Conservation (phyloP, 2,888 invertebrate species). For the Cantharis nigra region DNA sequence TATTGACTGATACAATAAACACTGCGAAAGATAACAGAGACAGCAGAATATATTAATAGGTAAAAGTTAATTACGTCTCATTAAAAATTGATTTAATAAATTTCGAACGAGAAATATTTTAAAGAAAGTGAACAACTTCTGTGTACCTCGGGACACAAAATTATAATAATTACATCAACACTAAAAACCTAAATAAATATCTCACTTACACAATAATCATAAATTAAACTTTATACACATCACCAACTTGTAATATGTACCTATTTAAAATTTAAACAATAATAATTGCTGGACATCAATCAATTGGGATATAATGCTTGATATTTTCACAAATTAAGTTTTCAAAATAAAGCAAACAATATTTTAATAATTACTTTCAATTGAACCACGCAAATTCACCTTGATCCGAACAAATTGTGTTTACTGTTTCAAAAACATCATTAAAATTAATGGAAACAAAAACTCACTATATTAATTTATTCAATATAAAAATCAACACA, state of each 20-base stretch:
- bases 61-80: neutral
- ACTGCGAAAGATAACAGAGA: neutral
- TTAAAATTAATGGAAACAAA: neutral
- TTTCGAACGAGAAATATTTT: neutral
- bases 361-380: neutral
- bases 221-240: neutral
- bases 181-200: neutral
- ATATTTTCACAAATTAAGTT: neutral
- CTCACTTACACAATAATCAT: neutral
- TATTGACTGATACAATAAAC: neutral
- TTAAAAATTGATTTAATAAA: constrained; percentile 1
- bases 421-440: neutral
- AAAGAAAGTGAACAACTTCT: neutral
- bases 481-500: neutral
- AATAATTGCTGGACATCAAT: neutral
- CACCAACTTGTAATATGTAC: neutral
- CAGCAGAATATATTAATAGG: neutral
- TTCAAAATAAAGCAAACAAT: neutral
- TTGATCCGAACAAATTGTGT: neutral
- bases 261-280: neutral
- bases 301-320: neutral
- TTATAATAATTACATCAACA: neutral
- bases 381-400: neutral
- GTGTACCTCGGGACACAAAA: neutral
- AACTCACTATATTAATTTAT: neutral